A percentile compares a stretch with the other conserved stretches of the same genome.
These are phyloP conservation scores for Trisateles emortualis DNA, from an alignment of 2,888 invertebrate species.

Conservation along the genomic window DNA sequence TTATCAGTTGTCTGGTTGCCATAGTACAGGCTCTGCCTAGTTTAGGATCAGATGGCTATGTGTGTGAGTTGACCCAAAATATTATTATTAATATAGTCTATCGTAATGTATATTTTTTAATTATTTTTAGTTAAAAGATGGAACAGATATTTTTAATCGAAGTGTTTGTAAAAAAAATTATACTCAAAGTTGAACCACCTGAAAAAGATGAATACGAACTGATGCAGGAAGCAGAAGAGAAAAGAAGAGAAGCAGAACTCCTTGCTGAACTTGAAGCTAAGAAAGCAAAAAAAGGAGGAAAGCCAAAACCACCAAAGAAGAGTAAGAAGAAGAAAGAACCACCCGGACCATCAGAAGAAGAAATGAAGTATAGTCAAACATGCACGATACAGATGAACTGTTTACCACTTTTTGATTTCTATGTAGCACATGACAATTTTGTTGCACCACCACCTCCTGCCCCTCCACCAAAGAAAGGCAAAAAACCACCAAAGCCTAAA, in stretches of 20 bases:
- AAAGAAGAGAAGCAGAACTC: conserved; percentile 66
- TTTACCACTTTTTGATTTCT: conserved; percentile 77
- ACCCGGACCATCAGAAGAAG: conserved; percentile 78
- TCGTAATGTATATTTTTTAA: background rate
- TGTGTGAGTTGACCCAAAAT: background rate
- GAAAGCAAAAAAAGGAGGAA: conserved; percentile 59
- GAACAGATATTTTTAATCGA: conserved; percentile 84
- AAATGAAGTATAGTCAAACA: conserved; percentile 80
- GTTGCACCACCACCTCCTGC: conserved; percentile 76
- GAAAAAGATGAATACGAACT: conserved; percentile 80
- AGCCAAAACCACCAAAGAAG: conserved; percentile 47
- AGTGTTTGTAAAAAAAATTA: conserved; percentile 76
- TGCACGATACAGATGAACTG: conserved; percentile 81
- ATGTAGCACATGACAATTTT: conserved; percentile 82
- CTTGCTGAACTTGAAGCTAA: conserved; percentile 65
- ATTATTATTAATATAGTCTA: background rate
- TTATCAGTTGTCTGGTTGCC: too few species aligned
- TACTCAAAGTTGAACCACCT: conserved; percentile 77
- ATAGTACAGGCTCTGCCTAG: too few species aligned
- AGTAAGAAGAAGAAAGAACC: conserved; percentile 75
- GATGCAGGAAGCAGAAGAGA: conserved; percentile 70
- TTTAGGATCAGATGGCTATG: too few species aligned
- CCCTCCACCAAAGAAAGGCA: conserved; percentile 63
- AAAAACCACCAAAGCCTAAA: conserved; percentile 62
- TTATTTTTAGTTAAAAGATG: conserved; percentile 53